These are phyloP conservation scores for Pitangus sulphuratus DNA, from an alignment of 2,797 vertebrate genomes.

Conservation along the genomic window DNA sequence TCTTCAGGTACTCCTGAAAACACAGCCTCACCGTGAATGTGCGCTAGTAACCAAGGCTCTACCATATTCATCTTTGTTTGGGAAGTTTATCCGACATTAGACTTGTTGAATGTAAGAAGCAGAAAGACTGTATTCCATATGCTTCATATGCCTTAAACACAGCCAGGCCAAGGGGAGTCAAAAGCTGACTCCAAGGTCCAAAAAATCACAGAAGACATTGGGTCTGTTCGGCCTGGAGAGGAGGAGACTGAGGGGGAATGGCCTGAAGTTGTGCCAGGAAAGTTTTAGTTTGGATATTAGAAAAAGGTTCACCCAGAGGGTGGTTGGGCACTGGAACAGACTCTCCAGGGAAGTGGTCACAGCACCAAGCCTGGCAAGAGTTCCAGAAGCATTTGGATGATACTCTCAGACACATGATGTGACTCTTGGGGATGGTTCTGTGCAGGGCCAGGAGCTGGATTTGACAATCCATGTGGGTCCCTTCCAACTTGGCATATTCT, in stretches of 20 bases:
- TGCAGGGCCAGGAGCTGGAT: neutral
- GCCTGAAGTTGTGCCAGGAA: neutral
- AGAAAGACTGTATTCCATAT: neutral
- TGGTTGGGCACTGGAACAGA: neutral
- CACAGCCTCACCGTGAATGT: neutral
- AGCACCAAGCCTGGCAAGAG: neutral
- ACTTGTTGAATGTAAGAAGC: neutral
- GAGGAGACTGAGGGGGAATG: neutral
- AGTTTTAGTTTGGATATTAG: neutral
- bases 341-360: neutral
- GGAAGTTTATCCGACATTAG: neutral
- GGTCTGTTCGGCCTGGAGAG: neutral
- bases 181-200: neutral
- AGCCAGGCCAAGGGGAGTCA: neutral
- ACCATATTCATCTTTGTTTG: neutral
- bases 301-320: neutral
- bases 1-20: slow-evolving; percentile 33
- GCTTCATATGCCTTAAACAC: neutral
- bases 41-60: neutral
- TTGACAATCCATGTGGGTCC: neutral
- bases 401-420: neutral
- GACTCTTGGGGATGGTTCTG: neutral
- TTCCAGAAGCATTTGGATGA: neutral
- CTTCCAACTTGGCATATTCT: neutral
- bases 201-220: neutral